Evolutionary conservation across 2,113 vertebrate species (phyloP), one percentile per base, ranked within the genome.

Genomic region (Apaloderma vittatum): DNA sequence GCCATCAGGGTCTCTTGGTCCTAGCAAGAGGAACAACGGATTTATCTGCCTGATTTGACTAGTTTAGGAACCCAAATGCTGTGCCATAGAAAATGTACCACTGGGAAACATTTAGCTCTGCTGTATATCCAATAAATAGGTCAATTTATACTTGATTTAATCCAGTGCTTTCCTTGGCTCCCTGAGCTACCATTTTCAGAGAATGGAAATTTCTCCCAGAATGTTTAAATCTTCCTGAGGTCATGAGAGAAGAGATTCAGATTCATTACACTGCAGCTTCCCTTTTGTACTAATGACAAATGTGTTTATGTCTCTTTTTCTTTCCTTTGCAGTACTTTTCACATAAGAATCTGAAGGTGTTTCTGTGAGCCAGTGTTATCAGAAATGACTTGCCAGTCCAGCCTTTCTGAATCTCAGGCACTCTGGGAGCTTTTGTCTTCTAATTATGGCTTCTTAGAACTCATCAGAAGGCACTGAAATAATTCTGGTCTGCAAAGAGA

Each of bases 311-410:
- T 63, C 66, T 61, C 1, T 45, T 89, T 62, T 86, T 76, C 85
- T 95, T 94, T 86, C 74, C 32, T 95, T 96, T 97, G 30, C 96
- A 99, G 99, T 98, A 99, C 99, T 80, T 99, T 99, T 90, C 99
- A 99, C 95, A 99, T 99, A 98, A 98, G 99, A 97, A 99, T 99
- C 98, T 99, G 98, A 99, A 97, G 97, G 93, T 71, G 40, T 65
- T 62, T 84, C 70, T 51, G 52, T 86, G 93, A 96, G 36, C 72
- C n/a, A 5, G 32, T 48, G 70, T 75, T 79, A n/a, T 6, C 70
- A 87, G 93, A 89, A 80, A 75, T 80, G 75, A 84, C 48, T 83
- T 67, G 54, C 71, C 82, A 17, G 65, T 92, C 92, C 74, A 54
- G 89, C 93, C 88, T 94, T 66, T 79, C 86, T 83, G 93, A 89